phyloP scores from a whole-genome alignment of 2,113 vertebrate species.

The Trogon melanurus region DNA sequence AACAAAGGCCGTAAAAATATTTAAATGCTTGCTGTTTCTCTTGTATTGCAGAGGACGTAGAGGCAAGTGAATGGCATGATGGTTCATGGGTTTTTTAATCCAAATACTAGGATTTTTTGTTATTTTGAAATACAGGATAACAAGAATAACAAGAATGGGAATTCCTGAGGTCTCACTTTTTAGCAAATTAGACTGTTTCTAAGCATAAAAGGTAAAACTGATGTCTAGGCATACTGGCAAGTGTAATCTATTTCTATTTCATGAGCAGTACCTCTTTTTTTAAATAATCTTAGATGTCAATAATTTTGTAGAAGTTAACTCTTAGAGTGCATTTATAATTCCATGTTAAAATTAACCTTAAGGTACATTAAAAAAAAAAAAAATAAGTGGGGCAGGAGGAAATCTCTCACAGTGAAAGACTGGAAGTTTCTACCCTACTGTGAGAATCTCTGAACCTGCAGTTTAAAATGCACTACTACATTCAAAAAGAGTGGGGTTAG shows the following conservation, averaged over 20 bases:
- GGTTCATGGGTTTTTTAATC: neutral
- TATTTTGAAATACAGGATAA: neutral
- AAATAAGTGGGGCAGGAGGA: rapidly evolving
- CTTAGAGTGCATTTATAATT: neutral
- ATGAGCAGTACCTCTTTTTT: neutral
- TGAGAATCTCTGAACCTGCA: neutral
- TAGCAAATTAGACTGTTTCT: neutral
- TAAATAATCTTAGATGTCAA: neutral
- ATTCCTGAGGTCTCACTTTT: neutral
- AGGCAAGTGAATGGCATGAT: neutral
- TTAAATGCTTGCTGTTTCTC: neutral
- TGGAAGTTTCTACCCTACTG: neutral
- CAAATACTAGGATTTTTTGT: neutral
- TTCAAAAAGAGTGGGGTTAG: neutral
- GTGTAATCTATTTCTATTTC: neutral
- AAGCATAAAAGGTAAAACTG: neutral
- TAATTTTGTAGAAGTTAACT: neutral
- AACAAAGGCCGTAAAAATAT: neutral
- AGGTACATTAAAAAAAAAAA: neutral
- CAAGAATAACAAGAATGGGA: neutral
- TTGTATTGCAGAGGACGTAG: neutral
- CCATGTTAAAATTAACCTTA: neutral
- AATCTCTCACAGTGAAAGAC: neutral
- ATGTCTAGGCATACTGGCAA: neutral
- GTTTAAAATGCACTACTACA: neutral